A percentile compares a stretch with the other conserved stretches of the same genome.
Conservation (phyloP, 2,797 vertebrate genomes). For the Neoniphon sammara region DNA sequence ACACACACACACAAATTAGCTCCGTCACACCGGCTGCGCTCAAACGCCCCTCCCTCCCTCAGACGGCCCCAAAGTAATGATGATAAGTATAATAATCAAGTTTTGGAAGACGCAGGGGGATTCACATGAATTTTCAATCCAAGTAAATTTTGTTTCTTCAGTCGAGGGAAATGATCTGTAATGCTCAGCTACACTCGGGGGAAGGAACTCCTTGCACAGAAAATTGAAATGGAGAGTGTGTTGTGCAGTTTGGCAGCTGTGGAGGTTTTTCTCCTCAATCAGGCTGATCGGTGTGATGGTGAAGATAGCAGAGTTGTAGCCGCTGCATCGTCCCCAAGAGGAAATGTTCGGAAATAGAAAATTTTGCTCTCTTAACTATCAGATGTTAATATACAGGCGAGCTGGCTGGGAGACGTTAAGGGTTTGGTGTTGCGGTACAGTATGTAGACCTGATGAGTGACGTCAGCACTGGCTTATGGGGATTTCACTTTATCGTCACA, state of each 20-base stretch:
- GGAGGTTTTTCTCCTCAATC: not conserved
- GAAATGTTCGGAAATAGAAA: too few relatives aligned
- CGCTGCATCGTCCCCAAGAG: not conserved
- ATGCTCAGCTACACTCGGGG: not conserved
- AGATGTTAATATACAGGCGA: too few relatives aligned
- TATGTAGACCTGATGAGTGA: too few relatives aligned
- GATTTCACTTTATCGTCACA: too few relatives aligned
- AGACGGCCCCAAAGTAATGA: not conserved
- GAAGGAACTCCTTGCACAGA: not conserved
- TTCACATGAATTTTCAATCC: slow-evolving; percentile 5
- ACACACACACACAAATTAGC: slow-evolving; percentile 8
- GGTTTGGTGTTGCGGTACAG: too few relatives aligned
- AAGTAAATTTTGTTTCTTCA: not conserved
- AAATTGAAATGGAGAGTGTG: slow-evolving; percentile 12
- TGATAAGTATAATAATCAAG: slow-evolving; percentile 15
- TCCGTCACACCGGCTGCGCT: slow-evolving; percentile 36
- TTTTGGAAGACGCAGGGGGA: not conserved
- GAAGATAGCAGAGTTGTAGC: too few relatives aligned
- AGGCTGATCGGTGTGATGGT: too few relatives aligned
- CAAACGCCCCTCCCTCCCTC: slow-evolving; percentile 5
- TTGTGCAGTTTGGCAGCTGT: not conserved
- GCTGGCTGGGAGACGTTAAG: too few relatives aligned
- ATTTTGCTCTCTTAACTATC: too few relatives aligned
- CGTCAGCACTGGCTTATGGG: too few relatives aligned
- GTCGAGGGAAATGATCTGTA: slow-evolving; percentile 1